Evolutionary conservation across 2,113 vertebrate species (phyloP), one percentile per base, ranked within the genome.

Genomic region (Platanista minor): DNA sequence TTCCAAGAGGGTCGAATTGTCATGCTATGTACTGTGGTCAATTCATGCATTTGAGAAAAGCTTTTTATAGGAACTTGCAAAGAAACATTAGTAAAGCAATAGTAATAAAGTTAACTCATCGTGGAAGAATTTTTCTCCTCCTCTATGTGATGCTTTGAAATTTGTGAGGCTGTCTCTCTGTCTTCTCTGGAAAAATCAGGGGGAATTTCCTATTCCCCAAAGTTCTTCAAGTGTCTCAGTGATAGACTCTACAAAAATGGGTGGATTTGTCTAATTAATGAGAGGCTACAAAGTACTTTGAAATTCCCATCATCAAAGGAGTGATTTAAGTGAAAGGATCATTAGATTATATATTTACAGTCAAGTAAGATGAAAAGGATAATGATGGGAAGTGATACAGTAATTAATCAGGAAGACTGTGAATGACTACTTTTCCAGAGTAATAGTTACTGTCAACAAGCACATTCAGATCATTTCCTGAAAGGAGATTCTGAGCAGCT

Each of bases 301-400:
- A 96, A 97, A 96, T 92, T 87, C 1, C 27, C 7, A 39, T 85
- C 81, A 96, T 86, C 66, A 96, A 97, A 96, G 39, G 72, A 94
- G 49, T 54, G 67, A 95, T 90, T 95, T 95, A 69, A 90, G 54
- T 94, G 54, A 94, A 94, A 96, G 41, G 31, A 95, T 96, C 75
- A 69, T 96, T 95, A 90, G 49, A 91, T 94, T 94, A 95, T 77
- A 49, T 92, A 92, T 87, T 96, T 96, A 86, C 62, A 81, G 43
- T 74, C 86, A 87, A 94, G 59, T 57, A 92, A 95, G 84, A 93
- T 91, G 81, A 95, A 96, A 92, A 96, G 69, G 83, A 89, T 46
- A 74, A 89, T 93, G 49, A 93, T n/a, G 39, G 49, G 64, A 75
- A 95, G 62, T 15, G 52, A 81, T 84, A 89, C 21, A 81, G 83